Conservation (phyloP, 2,113 vertebrate species). For the Himantopus leucocephalus region DNA sequence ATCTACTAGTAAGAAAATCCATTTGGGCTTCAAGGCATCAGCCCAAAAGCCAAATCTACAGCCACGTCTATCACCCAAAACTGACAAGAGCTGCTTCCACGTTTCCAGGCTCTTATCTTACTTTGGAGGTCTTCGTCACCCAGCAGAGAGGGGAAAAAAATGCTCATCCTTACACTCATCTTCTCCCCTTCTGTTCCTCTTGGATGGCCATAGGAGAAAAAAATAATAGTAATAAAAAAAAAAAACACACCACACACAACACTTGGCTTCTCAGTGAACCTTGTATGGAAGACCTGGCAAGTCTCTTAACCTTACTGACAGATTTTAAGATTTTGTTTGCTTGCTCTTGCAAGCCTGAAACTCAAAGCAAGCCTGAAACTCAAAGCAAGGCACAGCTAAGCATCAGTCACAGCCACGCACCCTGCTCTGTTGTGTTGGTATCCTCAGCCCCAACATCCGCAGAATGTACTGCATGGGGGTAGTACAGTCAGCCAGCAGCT, state of each 20-base stretch:
- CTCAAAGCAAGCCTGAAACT: background rate
- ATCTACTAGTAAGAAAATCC: too few relatives aligned
- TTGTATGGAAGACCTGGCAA: background rate
- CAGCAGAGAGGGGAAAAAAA: background rate
- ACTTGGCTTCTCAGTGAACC: background rate
- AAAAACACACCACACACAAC: background rate
- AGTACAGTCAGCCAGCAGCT: background rate
- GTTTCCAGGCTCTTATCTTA: background rate
- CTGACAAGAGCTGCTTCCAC: background rate
- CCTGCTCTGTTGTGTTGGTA: fast-evolving
- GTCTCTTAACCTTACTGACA: background rate
- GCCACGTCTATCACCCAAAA: background rate
- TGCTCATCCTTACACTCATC: background rate
- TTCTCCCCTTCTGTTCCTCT: background rate
- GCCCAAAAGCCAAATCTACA: background rate
- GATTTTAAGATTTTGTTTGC: background rate
- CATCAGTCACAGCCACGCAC: too few relatives aligned
- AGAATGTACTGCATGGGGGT: fast-evolving
- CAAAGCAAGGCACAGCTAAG: background rate
- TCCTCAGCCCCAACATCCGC: fast-evolving
- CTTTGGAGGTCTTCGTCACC: background rate
- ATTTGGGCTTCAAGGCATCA: background rate
- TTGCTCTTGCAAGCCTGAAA: fast-evolving
- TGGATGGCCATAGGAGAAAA: fast-evolving
- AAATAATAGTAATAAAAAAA: background rate